These are phyloP conservation scores for Halocynthia roretzi DNA, from an alignment of 23 tunicate genomes.

Conservation along the genomic window DNA sequence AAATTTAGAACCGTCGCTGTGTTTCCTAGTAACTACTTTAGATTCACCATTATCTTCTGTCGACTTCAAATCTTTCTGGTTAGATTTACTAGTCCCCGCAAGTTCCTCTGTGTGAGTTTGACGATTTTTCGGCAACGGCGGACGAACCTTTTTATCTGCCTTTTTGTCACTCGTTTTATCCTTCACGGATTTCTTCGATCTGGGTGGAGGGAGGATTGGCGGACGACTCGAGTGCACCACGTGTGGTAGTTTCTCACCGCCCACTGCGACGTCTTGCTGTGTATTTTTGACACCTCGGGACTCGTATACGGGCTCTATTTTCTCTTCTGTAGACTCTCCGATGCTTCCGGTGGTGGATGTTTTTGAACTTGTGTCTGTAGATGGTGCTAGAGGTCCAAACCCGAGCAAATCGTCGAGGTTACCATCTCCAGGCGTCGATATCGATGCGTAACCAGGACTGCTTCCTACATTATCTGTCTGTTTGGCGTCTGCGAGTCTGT, in stretches of 20 bases:
- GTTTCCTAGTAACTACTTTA: background rate
- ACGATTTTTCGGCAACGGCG: background rate
- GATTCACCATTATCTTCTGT: background rate
- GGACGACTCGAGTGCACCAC: conserved; percentile 13
- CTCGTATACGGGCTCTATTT: no score
- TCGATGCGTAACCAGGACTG: background rate
- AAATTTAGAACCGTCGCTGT: background rate
- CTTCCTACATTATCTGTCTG: no score
- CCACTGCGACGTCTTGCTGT: background rate
- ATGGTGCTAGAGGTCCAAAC: background rate
- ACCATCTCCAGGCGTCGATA: background rate
- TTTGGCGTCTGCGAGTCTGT: background rate
- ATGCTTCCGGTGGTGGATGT: background rate
- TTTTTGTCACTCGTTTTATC: background rate
- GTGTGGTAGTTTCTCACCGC: conserved; percentile 12
- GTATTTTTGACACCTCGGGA: no score
- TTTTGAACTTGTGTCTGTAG: background rate
- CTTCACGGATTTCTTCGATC: background rate
- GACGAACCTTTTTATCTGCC: background rate
- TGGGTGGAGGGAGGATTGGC: conserved; percentile 6
- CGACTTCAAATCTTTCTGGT: no score
- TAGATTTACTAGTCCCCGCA: no score
- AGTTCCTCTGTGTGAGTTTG: background rate
- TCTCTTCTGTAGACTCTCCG: no score
- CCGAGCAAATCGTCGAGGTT: background rate